Base-by-base conservation (phyloP, 2,888 invertebrate species). In the Sinhomidia bicolor region DNA sequence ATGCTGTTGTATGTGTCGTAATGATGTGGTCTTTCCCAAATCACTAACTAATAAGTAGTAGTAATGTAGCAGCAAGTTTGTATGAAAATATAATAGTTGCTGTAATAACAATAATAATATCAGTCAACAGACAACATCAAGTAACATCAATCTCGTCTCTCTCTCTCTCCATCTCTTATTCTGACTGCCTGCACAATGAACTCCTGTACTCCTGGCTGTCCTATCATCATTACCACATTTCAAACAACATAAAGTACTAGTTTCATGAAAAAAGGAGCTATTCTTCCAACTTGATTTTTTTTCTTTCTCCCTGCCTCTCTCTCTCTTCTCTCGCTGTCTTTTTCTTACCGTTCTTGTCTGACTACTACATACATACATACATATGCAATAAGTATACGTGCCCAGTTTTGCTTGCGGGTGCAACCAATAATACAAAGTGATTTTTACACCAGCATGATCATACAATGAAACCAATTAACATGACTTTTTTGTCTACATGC, bases 11-110 rank as follows among this genome's bases (percentile, higher is more conserved):
- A 54, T 68, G 78, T 80, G 29, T 78, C 62, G 84, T 89, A 89
- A 89, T 86, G 89, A 89, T 68, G 62, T 83, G 81, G 85, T 86
- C 86, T 83, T 89, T 89, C 85, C 89, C 79, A 89, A 89, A 87
- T 57, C 71, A 82, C 79, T 65, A 80, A 86, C 47, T 60, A n/a
- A 44, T 36, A 36, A 5, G 4, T 36, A 5, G 36, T 36, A 36
- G 36, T 7, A 36, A 36, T n/a, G 7, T 36, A 74, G 79, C 57
- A 79, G 79, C 79, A 57, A 79, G 57, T 79, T 79, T 79, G 57
- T 79, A 60, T 76, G 76, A 76, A 76, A 76, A 79, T 17, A 10
- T 62, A 62, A 62, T 62, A 62, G 9, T 26, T 1, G 26, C 26
- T 10, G 62, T 65, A 71, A 71, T 41, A 71, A 71, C 41, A 71